Percentiles rank a stretch among this genome's conserved stretches.
These are phyloP conservation scores for Masnerella sp. DNA, from an alignment of 2,888 invertebrate species.

Conservation along the genomic window DNA sequence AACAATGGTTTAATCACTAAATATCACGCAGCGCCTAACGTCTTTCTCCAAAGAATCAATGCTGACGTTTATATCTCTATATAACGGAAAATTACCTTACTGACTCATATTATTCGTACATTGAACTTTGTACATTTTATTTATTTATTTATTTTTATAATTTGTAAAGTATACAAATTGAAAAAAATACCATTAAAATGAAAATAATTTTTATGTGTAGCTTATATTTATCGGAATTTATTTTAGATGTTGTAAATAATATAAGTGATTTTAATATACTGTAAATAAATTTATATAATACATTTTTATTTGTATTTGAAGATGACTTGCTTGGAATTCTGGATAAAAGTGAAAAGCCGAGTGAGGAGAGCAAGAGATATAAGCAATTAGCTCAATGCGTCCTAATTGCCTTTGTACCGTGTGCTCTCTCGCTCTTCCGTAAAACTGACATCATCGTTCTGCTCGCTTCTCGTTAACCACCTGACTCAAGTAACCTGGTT, in stretches of 20 bases:
- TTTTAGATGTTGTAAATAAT: too few species aligned
- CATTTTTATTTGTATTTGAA: conserved; percentile 5
- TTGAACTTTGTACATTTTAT: too few species aligned
- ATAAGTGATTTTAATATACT: too few species aligned
- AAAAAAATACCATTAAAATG: too few species aligned
- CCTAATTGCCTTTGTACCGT: conserved; percentile 67
- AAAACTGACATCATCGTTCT: conserved; percentile 25
- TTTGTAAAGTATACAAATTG: too few species aligned
- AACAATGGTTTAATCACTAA: conserved; percentile 19
- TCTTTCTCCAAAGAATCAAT: neutral
- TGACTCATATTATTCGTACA: too few species aligned
- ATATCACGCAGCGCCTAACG: conserved; percentile 2
- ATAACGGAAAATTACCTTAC: too few species aligned
- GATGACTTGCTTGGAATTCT: neutral
- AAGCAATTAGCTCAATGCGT: conserved; percentile 67
- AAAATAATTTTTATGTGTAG: too few species aligned
- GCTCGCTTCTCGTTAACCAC: conserved; percentile 32
- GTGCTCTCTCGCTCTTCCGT: conserved; percentile 43
- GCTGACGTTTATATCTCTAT: neutral
- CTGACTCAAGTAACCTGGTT: conserved; percentile 51
- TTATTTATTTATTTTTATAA: too few species aligned
- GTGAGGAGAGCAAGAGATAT: conserved; percentile 41
- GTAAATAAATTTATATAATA: too few species aligned
- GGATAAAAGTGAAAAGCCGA: neutral
- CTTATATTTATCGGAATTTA: too few species aligned